Base-by-base conservation (phyloP, 2,113 vertebrate species). In the Dendrocopos noguchii region DNA sequence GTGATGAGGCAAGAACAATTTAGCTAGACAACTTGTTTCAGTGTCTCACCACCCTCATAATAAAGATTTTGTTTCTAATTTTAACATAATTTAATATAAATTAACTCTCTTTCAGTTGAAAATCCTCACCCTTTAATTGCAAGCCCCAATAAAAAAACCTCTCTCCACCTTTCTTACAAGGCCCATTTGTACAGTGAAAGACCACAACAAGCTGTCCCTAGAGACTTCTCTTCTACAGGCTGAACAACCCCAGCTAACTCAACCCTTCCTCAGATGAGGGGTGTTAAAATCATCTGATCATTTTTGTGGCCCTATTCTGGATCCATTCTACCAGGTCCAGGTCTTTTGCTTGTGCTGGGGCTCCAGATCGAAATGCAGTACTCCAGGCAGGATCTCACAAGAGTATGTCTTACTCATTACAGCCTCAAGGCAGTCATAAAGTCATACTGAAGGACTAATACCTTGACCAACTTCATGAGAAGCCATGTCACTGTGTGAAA, bases 241-340 rank as follows among this genome's bases (percentile, higher is more conserved):
- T 36, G 39, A 75, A 34, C 16, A 57, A 15, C 7, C 15, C 12
- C 39, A 36, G 7, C 7, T 34, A 3, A 33, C 31, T 81, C 42
- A 71, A 15, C 10, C 27, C 77, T n/a, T 78, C 55, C 11, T 67
- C 31, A 50, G 2, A 52, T 11, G 20, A 39, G 18, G 52, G 4
- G 2, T 64, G 7, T 7, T 61, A 3, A 36, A 33, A 1, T 6
- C 24, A 3, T 74, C 21, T 44, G 18, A 55, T 63, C 0, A 36
- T 20, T 66, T 73, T 63, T 63, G 12, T 44, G 42, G 10, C 21
- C 7, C 5, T 74, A 21, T 10, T 56, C 46, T 50, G 5, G 60
- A 53, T 15, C 4, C 0, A 0, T 2, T 60, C 2, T 8, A 53
- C 25, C 6, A 56, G 6, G 4, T 57, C 9, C 17, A 55, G 22